These are phyloP conservation scores for Drosophila colorata DNA, from an alignment of 2,888 invertebrate species.

Conservation along the genomic window DNA sequence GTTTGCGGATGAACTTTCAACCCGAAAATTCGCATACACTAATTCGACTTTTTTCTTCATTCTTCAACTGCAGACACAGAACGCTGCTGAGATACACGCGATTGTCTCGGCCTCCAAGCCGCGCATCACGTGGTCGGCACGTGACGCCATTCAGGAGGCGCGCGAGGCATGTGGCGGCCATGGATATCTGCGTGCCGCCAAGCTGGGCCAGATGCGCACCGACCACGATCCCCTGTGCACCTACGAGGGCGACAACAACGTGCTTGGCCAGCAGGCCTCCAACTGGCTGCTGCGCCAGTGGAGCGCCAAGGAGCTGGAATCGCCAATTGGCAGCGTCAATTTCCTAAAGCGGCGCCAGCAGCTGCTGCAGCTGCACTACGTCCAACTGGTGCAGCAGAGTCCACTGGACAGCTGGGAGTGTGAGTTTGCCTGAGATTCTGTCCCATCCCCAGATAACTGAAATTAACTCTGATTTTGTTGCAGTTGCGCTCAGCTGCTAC, in stretches of 20 bases:
- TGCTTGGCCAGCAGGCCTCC: slow-evolving; percentile 94
- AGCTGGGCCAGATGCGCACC: slow-evolving; percentile 93
- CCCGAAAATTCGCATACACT: no score
- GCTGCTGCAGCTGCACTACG: slow-evolving; percentile 83
- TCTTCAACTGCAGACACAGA: slow-evolving; percentile 75
- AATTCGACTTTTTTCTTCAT: no score
- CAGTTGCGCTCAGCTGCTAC: slow-evolving; percentile 90
- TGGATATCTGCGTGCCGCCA: slow-evolving; percentile 91
- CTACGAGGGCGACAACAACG: slow-evolving; percentile 97
- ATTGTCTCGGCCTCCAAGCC: slow-evolving; percentile 89
- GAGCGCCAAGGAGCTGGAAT: slow-evolving; percentile 86
- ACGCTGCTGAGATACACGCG: slow-evolving; percentile 88
- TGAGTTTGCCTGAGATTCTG: slow-evolving; percentile 60
- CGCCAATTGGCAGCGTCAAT: slow-evolving; percentile 90
- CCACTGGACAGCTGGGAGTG: slow-evolving; percentile 75
- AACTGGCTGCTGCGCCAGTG: slow-evolving; percentile 93
- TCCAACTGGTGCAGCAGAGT: slow-evolving; percentile 42
- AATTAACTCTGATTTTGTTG: slow-evolving; percentile 71
- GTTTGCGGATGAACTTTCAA: no score
- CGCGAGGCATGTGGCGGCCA: slow-evolving; percentile 95
- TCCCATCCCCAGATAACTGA: not conserved
- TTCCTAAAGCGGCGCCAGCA: slow-evolving; percentile 88
- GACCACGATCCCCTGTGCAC: slow-evolving; percentile 96
- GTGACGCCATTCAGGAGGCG: slow-evolving; percentile 92
- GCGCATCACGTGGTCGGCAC: slow-evolving; percentile 90